phyloP scores from a whole-genome alignment of 2,113 vertebrate genomes.

The Asarcornis scutulata region DNA sequence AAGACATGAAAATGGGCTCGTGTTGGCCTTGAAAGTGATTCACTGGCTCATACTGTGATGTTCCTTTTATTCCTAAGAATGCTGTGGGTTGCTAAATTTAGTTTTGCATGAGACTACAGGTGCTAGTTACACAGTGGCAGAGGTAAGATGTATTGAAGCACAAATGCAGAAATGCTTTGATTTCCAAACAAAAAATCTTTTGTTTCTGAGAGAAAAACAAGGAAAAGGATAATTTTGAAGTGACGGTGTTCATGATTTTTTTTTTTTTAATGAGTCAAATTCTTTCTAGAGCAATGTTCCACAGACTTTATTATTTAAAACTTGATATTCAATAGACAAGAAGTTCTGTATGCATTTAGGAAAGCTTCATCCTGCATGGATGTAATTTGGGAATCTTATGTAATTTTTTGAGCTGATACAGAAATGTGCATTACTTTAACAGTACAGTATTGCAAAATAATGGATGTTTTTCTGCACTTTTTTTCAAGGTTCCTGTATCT shows the following conservation, averaged over 20 bases:
- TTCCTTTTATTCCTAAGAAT: slow-evolving; percentile 41
- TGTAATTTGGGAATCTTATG: neutral
- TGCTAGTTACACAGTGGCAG: neutral
- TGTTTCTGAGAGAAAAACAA: neutral
- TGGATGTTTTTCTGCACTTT: neutral
- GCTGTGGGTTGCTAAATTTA: slow-evolving; percentile 1
- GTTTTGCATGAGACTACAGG: neutral
- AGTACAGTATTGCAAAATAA: neutral
- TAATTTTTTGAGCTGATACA: neutral
- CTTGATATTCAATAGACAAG: neutral
- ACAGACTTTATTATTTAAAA: neutral
- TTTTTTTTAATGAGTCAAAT: neutral
- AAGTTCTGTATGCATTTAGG: neutral
- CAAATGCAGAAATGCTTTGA: neutral
- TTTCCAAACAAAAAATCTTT: neutral
- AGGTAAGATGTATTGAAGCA: neutral
- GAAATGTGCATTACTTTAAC: neutral
- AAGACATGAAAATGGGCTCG: slow-evolving; percentile 57
- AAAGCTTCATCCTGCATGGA: neutral
- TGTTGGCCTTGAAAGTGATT: slow-evolving; percentile 54
- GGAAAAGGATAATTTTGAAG: neutral
- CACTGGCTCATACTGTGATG: neutral
- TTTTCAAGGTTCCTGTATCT: neutral
- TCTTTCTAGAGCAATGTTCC: neutral
- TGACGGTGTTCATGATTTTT: neutral